Evolutionary conservation across 2,797 vertebrate genomes (phyloP), one percentile per base, ranked within the genome.

Genomic region (Podarcis siculus): DNA sequence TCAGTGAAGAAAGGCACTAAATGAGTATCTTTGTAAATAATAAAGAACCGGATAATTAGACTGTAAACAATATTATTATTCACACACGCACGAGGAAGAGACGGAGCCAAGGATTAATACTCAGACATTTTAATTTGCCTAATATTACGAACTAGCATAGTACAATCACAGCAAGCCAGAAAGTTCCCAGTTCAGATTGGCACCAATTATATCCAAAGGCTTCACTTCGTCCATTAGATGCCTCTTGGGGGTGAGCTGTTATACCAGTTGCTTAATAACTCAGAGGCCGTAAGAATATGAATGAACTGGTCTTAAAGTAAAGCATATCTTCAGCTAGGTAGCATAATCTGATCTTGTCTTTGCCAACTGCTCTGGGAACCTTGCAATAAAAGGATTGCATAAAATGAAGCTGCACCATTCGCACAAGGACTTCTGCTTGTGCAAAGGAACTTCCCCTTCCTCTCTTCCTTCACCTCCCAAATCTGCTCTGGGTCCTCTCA

Each of bases 71-170:
- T 85, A 27, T 80, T 87, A 79, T 58, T 85, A 58, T 23, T 75
- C 81, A n/a, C 9, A 82, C 3, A 17, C 19, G 21, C 0, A 0
- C 30, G 37, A 89, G 76, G 5, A 25, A 87, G 25, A 4, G 83
- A 21, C 85, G 77, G 12, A 88, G 66, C 13, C 82, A 73, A 88
- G 27, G 35, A 90, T 89, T 86, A 88, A 91, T 91, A 89, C 25
- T 13, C 0, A 15, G 25, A 83, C 3, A 86, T 89, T 93, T 79
- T 25, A 25, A 82, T 92, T 92, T 30, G 30, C 0, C 8, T 85
- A 0, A 75, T 66, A 32, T 85, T 0, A 87, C 30, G 66, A 80
- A 49, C 17, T 30, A 49, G 78, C 8, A n/a, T 23, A 55, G 79
- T 32, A 55, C 9, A 80, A 19, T 79, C 39, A 75, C 55, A 42